These are phyloP conservation scores for Diabrotica balteata DNA, from an alignment of 2,888 invertebrate genomes.

Conservation along the genomic window DNA sequence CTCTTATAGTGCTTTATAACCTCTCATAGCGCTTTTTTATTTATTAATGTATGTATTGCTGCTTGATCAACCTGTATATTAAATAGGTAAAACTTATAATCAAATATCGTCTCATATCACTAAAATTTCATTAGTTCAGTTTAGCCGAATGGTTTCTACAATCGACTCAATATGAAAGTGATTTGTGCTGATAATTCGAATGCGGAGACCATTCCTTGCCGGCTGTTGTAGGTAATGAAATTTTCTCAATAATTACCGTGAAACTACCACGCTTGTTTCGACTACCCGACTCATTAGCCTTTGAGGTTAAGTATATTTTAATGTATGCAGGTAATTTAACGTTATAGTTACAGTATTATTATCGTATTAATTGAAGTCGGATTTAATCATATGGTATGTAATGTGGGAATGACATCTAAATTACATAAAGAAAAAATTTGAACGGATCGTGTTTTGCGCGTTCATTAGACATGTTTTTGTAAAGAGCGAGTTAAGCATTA, in stretches of 20 bases:
- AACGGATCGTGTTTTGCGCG: not conserved
- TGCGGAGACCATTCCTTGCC: constrained; percentile 14
- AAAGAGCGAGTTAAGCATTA: too few species aligned
- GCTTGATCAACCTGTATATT: too few species aligned
- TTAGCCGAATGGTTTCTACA: too few species aligned
- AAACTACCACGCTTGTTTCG: constrained; percentile 29
- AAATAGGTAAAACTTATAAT: too few species aligned
- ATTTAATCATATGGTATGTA: constrained; percentile 20
- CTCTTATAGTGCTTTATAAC: too few species aligned
- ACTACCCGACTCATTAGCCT: constrained; percentile 31
- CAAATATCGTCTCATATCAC: too few species aligned
- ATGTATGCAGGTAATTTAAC: constrained; percentile 39
- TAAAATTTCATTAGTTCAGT: too few species aligned
- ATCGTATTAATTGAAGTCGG: constrained; percentile 34
- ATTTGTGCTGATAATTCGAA: constrained; percentile 26
- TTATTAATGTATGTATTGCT: too few species aligned
- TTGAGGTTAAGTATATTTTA: constrained; percentile 34
- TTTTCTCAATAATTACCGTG: constrained; percentile 31
- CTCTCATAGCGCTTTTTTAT: too few species aligned
- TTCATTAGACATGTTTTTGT: too few species aligned
- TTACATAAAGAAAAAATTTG: not conserved
- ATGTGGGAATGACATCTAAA: constrained; percentile 2
- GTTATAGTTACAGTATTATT: constrained; percentile 33
- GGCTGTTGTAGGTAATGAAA: constrained; percentile 18
- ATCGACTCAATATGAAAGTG: constrained; percentile 14